phyloP scores from a whole-genome alignment of 2,797 vertebrate species.

The Girardinus metallicus region DNA sequence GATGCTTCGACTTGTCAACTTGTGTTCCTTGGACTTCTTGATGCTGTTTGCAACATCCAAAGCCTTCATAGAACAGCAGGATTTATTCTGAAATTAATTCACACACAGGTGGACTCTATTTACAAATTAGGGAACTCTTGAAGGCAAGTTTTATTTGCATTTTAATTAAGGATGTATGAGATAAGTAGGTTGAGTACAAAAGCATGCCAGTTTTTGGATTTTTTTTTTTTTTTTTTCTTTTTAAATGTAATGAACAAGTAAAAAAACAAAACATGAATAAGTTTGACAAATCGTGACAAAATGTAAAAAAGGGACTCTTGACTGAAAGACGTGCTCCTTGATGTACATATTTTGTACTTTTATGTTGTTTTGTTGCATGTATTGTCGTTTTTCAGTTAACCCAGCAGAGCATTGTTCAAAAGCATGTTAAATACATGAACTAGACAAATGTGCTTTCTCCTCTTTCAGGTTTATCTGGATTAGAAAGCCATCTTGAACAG shows the following conservation, averaged over 20 bases:
- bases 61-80: not conserved
- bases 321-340: not conserved
- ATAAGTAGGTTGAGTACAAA: not conserved
- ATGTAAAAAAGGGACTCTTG: not conserved
- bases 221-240: too few relatives aligned
- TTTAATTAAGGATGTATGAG: not conserved
- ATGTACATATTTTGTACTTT: not conserved
- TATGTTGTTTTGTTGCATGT: not conserved
- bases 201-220: not conserved
- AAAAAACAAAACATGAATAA: not conserved
- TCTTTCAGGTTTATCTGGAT: conserved; percentile 78
- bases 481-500: conserved; percentile 79
- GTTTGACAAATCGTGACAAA: not conserved
- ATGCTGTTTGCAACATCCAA: not conserved
- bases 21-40: not conserved
- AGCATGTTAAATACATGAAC: not conserved
- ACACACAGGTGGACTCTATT: not conserved
- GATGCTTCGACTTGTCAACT: not conserved
- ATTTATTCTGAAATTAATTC: not conserved
- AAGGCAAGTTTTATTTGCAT: not conserved
- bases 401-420: not conserved
- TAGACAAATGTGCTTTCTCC: conserved; percentile 9
- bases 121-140: not conserved
- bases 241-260: not conserved
- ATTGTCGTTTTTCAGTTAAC: not conserved